Percentiles rank a stretch among this genome's conserved stretches.
These are phyloP conservation scores for Drosophila repleta DNA, from an alignment of 1,140 invertebrate genomes.

Conservation along the genomic window DNA sequence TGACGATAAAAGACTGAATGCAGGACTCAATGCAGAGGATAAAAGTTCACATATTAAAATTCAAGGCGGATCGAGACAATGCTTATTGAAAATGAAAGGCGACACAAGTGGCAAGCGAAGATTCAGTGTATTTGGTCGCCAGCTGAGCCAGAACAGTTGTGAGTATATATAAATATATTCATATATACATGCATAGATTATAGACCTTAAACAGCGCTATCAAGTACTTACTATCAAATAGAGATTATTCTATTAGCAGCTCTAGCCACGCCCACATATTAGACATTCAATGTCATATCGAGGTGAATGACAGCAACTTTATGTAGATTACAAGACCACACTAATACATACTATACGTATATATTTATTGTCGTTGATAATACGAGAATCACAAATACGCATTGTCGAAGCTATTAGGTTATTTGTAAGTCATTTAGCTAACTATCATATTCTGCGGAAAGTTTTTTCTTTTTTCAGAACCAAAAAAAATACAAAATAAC, in stretches of 20 bases:
- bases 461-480: too few species aligned
- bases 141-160: too few species aligned
- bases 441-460: too few species aligned
- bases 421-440: slow-evolving; percentile 25
- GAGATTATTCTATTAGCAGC: slow-evolving; percentile 6
- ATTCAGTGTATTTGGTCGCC: too few species aligned
- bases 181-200: too few species aligned
- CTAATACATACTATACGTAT: slow-evolving; percentile 3
- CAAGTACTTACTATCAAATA: background rate
- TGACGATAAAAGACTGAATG: background rate
- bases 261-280: background rate
- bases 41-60: background rate
- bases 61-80: background rate
- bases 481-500: too few species aligned
- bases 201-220: too few species aligned
- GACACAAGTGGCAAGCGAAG: background rate
- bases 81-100: background rate
- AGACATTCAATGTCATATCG: slow-evolving; percentile 59
- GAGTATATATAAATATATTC: too few species aligned
- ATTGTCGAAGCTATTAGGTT: slow-evolving; percentile 16
- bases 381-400: background rate
- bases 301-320: slow-evolving; percentile 50
- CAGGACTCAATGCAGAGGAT: background rate
- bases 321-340: slow-evolving; percentile 26
- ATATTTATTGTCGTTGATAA: slow-evolving; percentile 21